Evolutionary conservation across 2,113 vertebrate genomes (phyloP).

Genomic region (Hystrix brachyura): DNA sequence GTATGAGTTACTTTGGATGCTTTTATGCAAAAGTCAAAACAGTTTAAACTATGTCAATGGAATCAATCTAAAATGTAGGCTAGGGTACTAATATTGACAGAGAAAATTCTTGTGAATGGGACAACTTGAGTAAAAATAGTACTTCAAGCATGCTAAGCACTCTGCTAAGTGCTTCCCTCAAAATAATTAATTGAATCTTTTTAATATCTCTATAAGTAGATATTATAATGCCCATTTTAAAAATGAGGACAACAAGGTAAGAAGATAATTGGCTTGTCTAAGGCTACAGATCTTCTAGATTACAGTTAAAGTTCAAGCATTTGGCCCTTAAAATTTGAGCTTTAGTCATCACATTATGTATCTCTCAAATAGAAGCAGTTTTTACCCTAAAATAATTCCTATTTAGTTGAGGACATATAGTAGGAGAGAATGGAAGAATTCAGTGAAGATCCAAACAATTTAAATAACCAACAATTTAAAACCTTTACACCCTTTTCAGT

Average conservation of each 20-base stretch:
- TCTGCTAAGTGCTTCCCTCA: conserved; percentile 2
- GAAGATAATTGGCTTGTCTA: neutral
- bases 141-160: neutral
- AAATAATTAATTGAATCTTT: neutral
- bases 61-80: conserved; percentile 23
- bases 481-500: neutral
- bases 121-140: neutral
- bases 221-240: conserved; percentile 24
- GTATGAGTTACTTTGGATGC: neutral
- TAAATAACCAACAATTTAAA: conserved; percentile 56
- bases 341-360: neutral
- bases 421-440: neutral
- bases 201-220: neutral
- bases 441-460: neutral
- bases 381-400: conserved; percentile 33
- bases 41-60: neutral
- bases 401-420: neutral
- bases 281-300: neutral
- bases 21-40: conserved; percentile 29
- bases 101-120: neutral
- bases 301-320: conserved; percentile 4
- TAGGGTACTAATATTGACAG: neutral
- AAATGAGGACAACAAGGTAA: conserved; percentile 14
- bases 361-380: conserved; percentile 12
- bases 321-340: neutral